Evolutionary conservation across 1,140 invertebrate genomes (phyloP).

Genomic region (Psix sp.): DNA sequence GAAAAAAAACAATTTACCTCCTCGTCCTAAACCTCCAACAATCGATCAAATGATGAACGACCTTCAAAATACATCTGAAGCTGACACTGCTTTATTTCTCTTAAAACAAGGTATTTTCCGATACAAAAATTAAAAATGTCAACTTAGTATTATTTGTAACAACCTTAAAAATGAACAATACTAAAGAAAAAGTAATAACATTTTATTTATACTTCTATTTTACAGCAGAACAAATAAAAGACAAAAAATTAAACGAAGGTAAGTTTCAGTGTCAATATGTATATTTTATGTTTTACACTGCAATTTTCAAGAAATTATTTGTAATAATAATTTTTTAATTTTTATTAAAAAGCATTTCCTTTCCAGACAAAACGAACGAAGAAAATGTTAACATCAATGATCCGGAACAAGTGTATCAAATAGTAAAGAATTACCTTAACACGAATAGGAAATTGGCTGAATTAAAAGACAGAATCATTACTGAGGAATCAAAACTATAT

Average conservation of each 20-base stretch:
- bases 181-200: too few relatives aligned
- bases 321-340: not conserved
- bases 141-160: not conserved
- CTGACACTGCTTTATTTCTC: constrained; percentile 10
- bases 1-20: constrained; percentile 44
- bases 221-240: not conserved
- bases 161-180: too few relatives aligned
- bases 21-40: constrained; percentile 43
- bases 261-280: too few relatives aligned
- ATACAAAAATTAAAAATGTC: not conserved
- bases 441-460: constrained; percentile 33
- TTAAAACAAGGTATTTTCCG: constrained; percentile 22
- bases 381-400: constrained; percentile 28
- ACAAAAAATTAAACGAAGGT: constrained; percentile 1
- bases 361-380: constrained; percentile 26
- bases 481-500: constrained; percentile 31
- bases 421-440: constrained; percentile 30
- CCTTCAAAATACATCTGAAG: constrained; percentile 27
- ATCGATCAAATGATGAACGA: constrained; percentile 43
- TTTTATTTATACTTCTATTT: constrained; percentile 2
- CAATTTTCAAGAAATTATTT: too few relatives aligned
- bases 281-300: not conserved
- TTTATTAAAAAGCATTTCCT: not conserved
- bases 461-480: constrained; percentile 30
- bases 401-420: constrained; percentile 44